A percentile compares a stretch with the other conserved stretches of the same genome.
phyloP scores from a whole-genome alignment of 2,113 vertebrate species.

The Corythornis cristatus region DNA sequence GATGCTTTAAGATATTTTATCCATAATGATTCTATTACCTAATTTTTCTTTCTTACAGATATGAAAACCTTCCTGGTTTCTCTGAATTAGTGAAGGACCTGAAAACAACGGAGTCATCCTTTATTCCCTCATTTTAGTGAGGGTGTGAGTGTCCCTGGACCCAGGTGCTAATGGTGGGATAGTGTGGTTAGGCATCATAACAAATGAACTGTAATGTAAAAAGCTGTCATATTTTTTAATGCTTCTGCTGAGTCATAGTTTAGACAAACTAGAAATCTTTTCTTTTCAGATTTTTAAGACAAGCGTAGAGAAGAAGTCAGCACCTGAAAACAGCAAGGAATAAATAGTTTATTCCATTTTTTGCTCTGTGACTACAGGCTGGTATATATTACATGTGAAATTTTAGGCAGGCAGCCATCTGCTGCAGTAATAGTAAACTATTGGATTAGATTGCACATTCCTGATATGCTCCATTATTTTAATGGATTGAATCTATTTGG shows the following conservation, averaged over 20 bases:
- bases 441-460: constrained; percentile 51
- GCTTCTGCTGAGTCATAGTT: neutral
- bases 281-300: neutral
- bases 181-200: neutral
- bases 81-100: neutral
- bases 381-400: neutral
- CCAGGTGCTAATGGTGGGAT: neutral
- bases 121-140: neutral
- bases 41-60: neutral
- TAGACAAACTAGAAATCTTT: neutral
- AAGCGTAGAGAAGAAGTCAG: neutral
- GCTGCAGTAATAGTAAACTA: neutral
- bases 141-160: neutral
- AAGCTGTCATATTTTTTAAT: neutral
- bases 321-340: neutral
- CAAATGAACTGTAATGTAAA: neutral
- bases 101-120: neutral
- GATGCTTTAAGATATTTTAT: neutral
- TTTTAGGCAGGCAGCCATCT: constrained; percentile 51
- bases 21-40: neutral
- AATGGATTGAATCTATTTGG: constrained; percentile 64
- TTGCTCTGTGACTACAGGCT: neutral
- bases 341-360: neutral
- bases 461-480: constrained; percentile 58
- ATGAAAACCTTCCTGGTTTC: neutral